Conservation (phyloP, 2,888 invertebrate genomes). For the Clostera curtula region DNA sequence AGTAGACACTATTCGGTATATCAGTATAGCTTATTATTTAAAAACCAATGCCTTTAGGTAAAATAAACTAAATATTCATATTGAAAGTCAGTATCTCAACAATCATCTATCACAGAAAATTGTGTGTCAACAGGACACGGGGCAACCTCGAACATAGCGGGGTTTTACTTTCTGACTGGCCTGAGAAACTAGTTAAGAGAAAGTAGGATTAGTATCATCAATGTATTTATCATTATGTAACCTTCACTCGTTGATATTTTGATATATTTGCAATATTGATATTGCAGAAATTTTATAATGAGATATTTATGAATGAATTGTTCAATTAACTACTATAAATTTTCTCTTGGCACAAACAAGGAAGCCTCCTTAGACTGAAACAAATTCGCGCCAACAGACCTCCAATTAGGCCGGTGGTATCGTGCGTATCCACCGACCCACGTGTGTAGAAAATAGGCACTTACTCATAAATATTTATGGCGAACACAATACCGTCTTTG, state of each 20-base stretch:
- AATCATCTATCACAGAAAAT: conserved; percentile 59
- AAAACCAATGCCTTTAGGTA: conserved; percentile 7
- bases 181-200: conserved; percentile 71
- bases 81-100: conserved; percentile 42
- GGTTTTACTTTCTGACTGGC: conserved; percentile 73
- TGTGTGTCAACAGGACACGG: conserved; percentile 72
- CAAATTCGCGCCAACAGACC: conserved; percentile 60
- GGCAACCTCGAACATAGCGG: conserved; percentile 66
- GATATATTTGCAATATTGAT: conserved; percentile 17
- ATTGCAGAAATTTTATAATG: conserved; percentile 17
- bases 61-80: conserved; percentile 11
- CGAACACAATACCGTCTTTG: conserved; percentile 64
- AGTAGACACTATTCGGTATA: too few species aligned
- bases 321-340: conserved; percentile 30
- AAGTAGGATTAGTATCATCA: conserved; percentile 68
- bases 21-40: neutral
- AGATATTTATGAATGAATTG: conserved; percentile 13
- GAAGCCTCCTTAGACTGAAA: conserved; percentile 46
- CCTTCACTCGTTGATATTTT: conserved; percentile 22
- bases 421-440: conserved; percentile 68
- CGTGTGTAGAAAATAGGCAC: conserved; percentile 66
- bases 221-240: conserved; percentile 60
- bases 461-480: conserved; percentile 71
- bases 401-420: conserved; percentile 63
- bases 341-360: conserved; percentile 34